Evolutionary conservation across 2,888 invertebrate genomes (phyloP), one percentile per base, ranked within the genome.

Genomic region (Cyclophora albipunctata): DNA sequence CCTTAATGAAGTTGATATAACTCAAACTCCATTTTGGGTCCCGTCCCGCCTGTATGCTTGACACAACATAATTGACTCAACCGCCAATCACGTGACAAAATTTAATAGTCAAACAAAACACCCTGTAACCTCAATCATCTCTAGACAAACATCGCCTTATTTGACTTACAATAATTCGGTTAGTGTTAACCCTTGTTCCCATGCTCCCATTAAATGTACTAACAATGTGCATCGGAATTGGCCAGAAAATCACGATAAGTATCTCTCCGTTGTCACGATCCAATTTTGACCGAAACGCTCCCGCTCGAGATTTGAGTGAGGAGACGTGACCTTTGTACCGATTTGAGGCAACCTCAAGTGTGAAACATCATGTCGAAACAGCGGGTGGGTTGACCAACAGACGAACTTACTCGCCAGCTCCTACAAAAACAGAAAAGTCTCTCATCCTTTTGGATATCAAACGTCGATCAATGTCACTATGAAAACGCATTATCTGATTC

Each of bases 241-340:
- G 86, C 79, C 81, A 81, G 81, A 86, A 81, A 82, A 84, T 86
- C 86, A 86, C 82, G 87, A 88, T 88, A 85, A 84, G 79, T 77
- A 87, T 88, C 86, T 84, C 71, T 74, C 69, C 64, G 78, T 78
- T 86, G 87, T 88, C 87, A 88, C 87, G 87, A 88, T 81, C 82
- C 83, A 82, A 87, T 87, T 83, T 75, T 73, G 73, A 73, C 67
- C 75, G 78, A 73, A 80, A 76, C 81, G 82, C 84, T 86, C 80
- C 87, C 69, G 85, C 78, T 75, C 75, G 78, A 76, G 76, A 67
- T 76, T 83, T 84, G 85, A 87, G 86, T 86, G 85, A 86, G 79
- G 73, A 78, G 83, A 82, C 84, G 80, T 84, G 87, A 87, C 87
- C 87, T 83, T 70, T 84, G 75, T 70, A 64, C 75, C 66, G 69